A percentile compares a stretch with the other conserved stretches of the same genome.
phyloP scores from a whole-genome alignment of 2,888 invertebrate genomes.

The Anthoptus insignis region DNA sequence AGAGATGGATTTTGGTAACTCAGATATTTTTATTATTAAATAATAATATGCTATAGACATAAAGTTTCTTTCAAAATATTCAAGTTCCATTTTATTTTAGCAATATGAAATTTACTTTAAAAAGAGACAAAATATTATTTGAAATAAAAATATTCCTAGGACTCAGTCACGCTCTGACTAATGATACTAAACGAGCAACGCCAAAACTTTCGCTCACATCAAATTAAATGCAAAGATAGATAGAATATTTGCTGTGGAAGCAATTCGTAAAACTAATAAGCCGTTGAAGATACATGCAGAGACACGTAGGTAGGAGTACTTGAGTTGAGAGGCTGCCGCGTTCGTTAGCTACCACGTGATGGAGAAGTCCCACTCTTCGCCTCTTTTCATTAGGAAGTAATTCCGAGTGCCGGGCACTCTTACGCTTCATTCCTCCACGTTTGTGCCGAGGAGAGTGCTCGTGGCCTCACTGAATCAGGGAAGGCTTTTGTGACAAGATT shows the following conservation, averaged over 20 bases:
- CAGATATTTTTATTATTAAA: too few species aligned
- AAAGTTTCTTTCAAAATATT: too few species aligned
- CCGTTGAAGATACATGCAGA: constrained; percentile 49
- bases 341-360: constrained; percentile 84
- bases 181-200: constrained; percentile 2
- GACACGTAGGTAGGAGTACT: constrained; percentile 59
- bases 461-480: constrained; percentile 81
- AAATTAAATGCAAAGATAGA: constrained; percentile 16
- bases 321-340: constrained; percentile 73
- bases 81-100: too few species aligned
- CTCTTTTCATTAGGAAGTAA: constrained; percentile 87
- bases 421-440: constrained; percentile 84
- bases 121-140: too few species aligned
- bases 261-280: constrained; percentile 53
- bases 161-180: not conserved
- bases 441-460: constrained; percentile 75
- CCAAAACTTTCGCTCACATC: not conserved
- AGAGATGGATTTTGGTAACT: too few species aligned
- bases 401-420: constrained; percentile 83
- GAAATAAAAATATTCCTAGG: not conserved
- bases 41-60: too few species aligned
- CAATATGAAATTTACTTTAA: too few species aligned
- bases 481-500: constrained; percentile 86
- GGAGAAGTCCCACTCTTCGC: constrained; percentile 76
- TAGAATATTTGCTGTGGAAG: constrained; percentile 34